Base-by-base conservation (phyloP, 2,113 vertebrate species). In the Speoplatyrhinus poulsoni region DNA sequence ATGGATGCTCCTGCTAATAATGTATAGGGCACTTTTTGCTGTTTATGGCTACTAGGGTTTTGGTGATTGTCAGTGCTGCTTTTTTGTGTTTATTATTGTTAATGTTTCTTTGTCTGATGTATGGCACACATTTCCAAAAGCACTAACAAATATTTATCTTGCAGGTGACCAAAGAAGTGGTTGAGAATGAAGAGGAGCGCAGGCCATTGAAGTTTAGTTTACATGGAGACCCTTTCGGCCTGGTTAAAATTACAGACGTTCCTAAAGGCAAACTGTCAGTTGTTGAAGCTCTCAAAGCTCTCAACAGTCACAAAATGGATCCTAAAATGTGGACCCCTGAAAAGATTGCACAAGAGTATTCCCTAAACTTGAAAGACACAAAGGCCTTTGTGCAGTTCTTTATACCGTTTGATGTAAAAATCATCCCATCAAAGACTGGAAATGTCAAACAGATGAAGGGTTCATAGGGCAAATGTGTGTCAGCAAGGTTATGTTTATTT, bases 261-360 rank as follows among this genome's bases (percentile, higher is more conserved):
- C 86, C 94, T 0, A 94, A 92, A 92, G 97, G 97, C 82, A 97
- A 93, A 73, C 89, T 98, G 80, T 94, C 94, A 36, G 61, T 95
- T 70, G 81, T 91, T 6, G 97, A 98, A 73, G 94, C 92, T 46
- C 75, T 98, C 79, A 95, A 82, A 0, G 90, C 93, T 60, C 89
- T 98, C 62, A 93, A 92, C 88, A 94, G 94, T 77, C 93, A 98
- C 87, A 95, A 95, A 80, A 83, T 75, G 19, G 63, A 89, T 59
- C 96, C 96, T 55, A 72, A 94, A 47, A 91, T 65, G 0, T 98
- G 96, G 96, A 97, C 95, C 56, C 79, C 90, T 6, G 91, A 95
- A 70, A 98, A 94, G 90, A 92, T 99, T 63, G 92, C 95, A 13
- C 78, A 88, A 76, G 96, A 99, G 73, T 99, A 95, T 82, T 88